phyloP scores from a whole-genome alignment of 1,140 invertebrate genomes.

The Triops longicaudatus region DNA sequence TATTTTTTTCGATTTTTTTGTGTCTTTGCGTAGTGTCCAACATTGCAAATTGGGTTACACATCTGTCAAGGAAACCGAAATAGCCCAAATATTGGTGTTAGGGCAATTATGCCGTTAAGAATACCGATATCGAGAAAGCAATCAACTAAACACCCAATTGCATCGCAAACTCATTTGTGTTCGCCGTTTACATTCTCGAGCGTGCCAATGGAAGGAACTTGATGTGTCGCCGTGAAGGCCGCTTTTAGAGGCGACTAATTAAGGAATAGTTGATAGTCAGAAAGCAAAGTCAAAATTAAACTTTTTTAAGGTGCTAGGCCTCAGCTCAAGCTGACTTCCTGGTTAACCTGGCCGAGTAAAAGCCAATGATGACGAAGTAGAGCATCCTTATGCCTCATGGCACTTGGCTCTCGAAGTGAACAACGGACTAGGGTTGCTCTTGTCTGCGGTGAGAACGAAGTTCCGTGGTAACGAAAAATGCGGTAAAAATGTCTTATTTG shows the following conservation, averaged over 20 bases:
- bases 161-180: no score
- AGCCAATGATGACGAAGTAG: background rate
- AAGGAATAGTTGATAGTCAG: background rate
- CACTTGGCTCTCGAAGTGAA: background rate
- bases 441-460: no score
- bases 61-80: background rate
- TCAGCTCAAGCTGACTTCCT: background rate
- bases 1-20: no score
- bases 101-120: no score
- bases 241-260: background rate
- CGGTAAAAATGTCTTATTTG: no score
- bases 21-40: background rate
- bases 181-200: no score
- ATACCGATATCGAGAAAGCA: no score
- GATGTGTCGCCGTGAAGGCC: no score
- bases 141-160: no score
- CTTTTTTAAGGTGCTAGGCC: background rate
- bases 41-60: background rate
- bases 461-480: no score
- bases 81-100: background rate
- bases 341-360: conserved; percentile 13
- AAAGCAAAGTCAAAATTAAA: background rate
- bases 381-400: conserved; percentile 5
- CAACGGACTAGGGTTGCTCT: background rate
- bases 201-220: no score